A percentile compares a stretch with the other conserved stretches of the same genome.
phyloP scores from a whole-genome alignment of 1,140 invertebrate genomes.

The Thaumetopoea pityocampa region DNA sequence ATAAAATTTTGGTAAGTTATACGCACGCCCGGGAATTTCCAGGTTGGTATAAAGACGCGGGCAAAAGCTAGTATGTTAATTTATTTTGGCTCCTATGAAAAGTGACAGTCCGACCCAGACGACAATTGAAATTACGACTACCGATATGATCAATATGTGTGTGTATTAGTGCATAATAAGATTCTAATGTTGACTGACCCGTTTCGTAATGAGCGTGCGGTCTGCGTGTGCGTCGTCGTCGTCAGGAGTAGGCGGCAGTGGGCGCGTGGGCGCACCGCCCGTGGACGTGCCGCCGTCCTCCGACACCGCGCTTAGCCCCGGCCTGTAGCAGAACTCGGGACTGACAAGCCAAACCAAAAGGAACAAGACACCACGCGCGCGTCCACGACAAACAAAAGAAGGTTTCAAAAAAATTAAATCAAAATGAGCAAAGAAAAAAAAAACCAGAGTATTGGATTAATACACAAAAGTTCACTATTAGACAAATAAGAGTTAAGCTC shows the following conservation, averaged over 20 bases:
- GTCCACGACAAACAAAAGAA: slow-evolving; percentile 12
- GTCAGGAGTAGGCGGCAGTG: slow-evolving; percentile 94
- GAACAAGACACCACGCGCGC: slow-evolving; percentile 41
- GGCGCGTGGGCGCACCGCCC: slow-evolving; percentile 91
- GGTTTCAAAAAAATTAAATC: slow-evolving; percentile 28
- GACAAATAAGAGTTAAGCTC: no score
- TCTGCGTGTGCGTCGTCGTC: slow-evolving; percentile 90
- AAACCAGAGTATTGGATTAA: slow-evolving; percentile 14
- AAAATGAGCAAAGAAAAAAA: slow-evolving; percentile 33
- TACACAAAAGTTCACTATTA: no score
- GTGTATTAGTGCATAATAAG: no score
- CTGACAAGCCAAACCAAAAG: slow-evolving; percentile 71
- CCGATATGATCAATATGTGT: no score
- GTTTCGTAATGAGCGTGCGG: slow-evolving; percentile 91
- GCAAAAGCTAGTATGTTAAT: no score
- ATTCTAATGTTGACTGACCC: slow-evolving; percentile 81
- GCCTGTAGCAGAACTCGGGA: slow-evolving; percentile 93
- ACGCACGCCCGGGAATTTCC: no score
- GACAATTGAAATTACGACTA: no score
- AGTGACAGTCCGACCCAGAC: no score
- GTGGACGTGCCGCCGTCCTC: slow-evolving; percentile 70
- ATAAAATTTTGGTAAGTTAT: no score
- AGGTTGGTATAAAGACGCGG: no score
- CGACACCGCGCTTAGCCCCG: slow-evolving; percentile 78
- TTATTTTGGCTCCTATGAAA: no score